These are phyloP conservation scores for Phoxinus phoxinus DNA, from an alignment of 2,113 vertebrate genomes.

Conservation along the genomic window DNA sequence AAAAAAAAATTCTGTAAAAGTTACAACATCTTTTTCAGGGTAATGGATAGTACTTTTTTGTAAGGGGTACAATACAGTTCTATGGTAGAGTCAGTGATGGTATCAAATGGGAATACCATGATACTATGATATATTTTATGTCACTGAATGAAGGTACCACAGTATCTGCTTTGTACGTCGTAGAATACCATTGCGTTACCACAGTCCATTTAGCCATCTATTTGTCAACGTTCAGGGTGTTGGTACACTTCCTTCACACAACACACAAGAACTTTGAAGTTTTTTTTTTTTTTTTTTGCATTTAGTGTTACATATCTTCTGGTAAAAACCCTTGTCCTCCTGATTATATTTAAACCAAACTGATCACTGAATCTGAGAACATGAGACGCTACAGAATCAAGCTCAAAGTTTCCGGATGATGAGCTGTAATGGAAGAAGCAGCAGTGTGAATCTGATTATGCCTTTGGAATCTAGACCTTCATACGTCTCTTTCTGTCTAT, in stretches of 20 bases:
- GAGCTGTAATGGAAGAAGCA: conserved; percentile 32
- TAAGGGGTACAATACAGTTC: not conserved
- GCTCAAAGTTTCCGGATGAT: conserved; percentile 5
- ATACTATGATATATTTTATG: not conserved
- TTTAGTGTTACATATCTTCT: not conserved
- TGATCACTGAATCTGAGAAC: conserved; percentile 17
- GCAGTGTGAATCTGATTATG: not conserved
- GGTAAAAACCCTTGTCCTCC: not conserved
- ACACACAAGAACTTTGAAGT: not conserved
- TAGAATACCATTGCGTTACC: not conserved
- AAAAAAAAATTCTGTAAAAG: too few species aligned
- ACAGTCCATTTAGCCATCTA: not conserved
- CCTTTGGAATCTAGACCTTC: conserved; percentile 3
- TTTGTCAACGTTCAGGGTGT: not conserved
- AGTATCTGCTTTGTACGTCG: not conserved
- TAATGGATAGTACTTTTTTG: not conserved
- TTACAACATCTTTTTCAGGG: not conserved
- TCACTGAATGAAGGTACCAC: not conserved
- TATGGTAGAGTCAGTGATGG: not conserved
- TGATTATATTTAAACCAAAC: not conserved
- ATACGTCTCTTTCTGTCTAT: not conserved
- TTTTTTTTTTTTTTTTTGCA: not conserved
- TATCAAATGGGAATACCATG: not conserved
- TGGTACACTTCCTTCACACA: not conserved
- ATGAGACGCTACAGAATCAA: not conserved